Evolutionary conservation across 1,140 invertebrate species (phyloP), one percentile per base, ranked within the genome.

Genomic region (Berghia stephanieae): DNA sequence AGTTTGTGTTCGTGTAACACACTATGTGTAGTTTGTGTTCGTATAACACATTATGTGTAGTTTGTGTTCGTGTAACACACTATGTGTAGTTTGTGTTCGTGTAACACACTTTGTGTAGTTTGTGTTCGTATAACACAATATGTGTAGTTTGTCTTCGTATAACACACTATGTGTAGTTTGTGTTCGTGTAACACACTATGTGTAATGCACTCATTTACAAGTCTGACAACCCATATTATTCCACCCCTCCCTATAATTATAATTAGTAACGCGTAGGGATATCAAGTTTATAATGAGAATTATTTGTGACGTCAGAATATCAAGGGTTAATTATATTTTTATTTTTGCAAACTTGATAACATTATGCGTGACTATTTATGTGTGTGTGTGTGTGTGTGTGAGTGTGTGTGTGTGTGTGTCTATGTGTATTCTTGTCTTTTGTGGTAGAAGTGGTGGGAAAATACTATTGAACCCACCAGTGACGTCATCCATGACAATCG

Each of bases 381-480:
- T 66, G n/a, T 66, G n/a, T 66, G n/a, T 66, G n/a, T 66, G n/a
- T 66, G n/a, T 66, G n/a, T 66, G n/a, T 66, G n/a, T 66, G 60
- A 1, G 60, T 31, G 60, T 3, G 60, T 31, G 60, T 21, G 8
- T 66, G 60, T n/a, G n/a, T n/a, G n/a, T n/a, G n/a, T n/a, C n/a
- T n/a, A n/a, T n/a, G n/a, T n/a, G n/a, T n/a, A n/a, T 60, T 60
- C 21, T 21, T 31, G 4, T 60, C 21, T 5, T n/a, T 4, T 6
- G 24, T 6, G 21, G 34, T 27, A 5, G 21, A n/a, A 5, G 24
- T 21, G 24, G 4, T 27, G 21, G n/a, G 5, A 31, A 60, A 4
- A 6, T 27, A n/a, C 24, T 60, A 27, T 31, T 6, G 55, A 4
- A 31, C 5, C 4, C n/a, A 6, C 55, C 34, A 31, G 21, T 4